Evolutionary conservation across 2,113 vertebrate genomes (phyloP), one percentile per base, ranked within the genome.

Genomic region (Ramphastos sulfuratus): DNA sequence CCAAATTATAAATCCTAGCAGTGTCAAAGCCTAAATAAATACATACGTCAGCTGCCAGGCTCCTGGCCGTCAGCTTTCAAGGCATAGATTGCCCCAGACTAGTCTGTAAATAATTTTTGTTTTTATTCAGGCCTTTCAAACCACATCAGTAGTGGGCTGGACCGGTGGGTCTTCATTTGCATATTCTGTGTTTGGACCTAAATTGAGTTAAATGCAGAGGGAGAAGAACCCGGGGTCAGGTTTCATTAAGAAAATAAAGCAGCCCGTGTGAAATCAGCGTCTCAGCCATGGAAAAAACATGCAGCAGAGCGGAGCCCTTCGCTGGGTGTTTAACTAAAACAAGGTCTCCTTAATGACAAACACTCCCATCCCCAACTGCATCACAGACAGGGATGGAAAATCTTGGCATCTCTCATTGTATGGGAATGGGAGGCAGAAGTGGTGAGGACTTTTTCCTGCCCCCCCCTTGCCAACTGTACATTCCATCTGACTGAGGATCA

Each of bases 401-500:
- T 91, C 92, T 95, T 97, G 95, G 94, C 94, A 85, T 84, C 83
- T 85, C 64, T 92, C 93, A 86, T 94, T 97, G 92, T 95, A 96
- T 94, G 92, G 84, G 92, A 95, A 88, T 92, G 91, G 1, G 59
- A 95, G 78, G 95, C 92, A 96, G 90, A 93, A 72, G 84, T 92
- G 94, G 93, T 95, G 93, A 95, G 70, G 85, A 90, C 76, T 72
- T 90, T 92, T 96, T 94, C 92, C 92, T 95, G 95, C 86, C 96
- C 94, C 82, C 65, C 73, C 74, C 84, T 94, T 96, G 96, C 96
- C 96, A 97, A 96, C 92, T 95, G 93, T 96, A 96, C 96, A 97
- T 96, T 97, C 97, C 97, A 97, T 91, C 95, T 95, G 93, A 95
- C 94, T 96, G 95, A 97, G 95, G 88, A 97, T 96, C 85, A 92